Evolutionary conservation across 92 coral and sea anemone genomes (phyloP).

Genomic region (Palythoa grandis): DNA sequence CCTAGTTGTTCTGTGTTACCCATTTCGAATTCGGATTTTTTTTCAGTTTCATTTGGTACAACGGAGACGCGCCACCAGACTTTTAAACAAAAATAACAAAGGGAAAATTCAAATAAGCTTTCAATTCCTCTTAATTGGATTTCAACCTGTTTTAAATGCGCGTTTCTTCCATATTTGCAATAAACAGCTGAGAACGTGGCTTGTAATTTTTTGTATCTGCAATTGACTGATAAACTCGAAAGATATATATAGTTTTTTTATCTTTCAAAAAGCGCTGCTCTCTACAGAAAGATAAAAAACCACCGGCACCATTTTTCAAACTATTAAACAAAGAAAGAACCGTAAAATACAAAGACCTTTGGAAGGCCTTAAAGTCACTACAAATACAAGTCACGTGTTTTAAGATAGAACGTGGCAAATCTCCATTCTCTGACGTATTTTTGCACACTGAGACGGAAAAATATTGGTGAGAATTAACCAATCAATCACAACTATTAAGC

Average conservation of each 20-base stretch:
- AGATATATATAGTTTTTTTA: not conserved
- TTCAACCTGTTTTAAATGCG: not conserved
- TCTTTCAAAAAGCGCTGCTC: not conserved
- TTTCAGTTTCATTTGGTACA: not conserved
- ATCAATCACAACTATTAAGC: not conserved
- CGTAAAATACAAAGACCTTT: not conserved
- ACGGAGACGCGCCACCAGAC: not conserved
- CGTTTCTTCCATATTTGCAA: not conserved
- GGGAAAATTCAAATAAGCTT: not conserved
- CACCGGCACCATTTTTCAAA: not conserved
- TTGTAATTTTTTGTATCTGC: not conserved
- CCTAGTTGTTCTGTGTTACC: too few relatives aligned
- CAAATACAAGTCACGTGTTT: slow-evolving; percentile 27
- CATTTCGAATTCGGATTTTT: too few relatives aligned
- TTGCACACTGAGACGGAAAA: slow-evolving; percentile 24
- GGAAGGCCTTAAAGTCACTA: not conserved
- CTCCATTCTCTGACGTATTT: slow-evolving; percentile 50
- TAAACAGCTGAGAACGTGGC: not conserved
- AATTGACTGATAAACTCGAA: not conserved
- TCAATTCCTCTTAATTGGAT: not conserved
- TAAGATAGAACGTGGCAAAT: slow-evolving; percentile 40
- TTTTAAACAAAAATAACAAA: not conserved
- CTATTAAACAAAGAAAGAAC: not conserved
- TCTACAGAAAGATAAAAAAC: not conserved
- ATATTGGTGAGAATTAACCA: slow-evolving; percentile 17